Base-by-base conservation (phyloP, 2,888 invertebrate genomes). In the Zaprionus bogoriensis region DNA sequence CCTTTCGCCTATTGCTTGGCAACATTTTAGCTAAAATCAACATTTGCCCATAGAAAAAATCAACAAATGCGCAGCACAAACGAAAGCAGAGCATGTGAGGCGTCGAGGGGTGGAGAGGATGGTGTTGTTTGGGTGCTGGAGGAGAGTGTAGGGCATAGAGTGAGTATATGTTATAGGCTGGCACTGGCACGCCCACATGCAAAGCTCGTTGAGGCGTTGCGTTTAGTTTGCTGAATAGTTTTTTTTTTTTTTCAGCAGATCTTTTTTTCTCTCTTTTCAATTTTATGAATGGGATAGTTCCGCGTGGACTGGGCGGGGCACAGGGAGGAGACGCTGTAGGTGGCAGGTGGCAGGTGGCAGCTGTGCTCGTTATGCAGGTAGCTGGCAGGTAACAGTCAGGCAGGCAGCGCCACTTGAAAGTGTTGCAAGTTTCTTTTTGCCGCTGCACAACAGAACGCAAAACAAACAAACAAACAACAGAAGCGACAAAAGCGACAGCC, bases 391-490 rank as follows among this genome's bases (percentile, higher is more conserved):
- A n/a, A n/a, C n/a, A n/a, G n/a, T n/a, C n/a, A n/a, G n/a, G n/a
- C n/a, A n/a, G 67, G 61, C 75, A 67, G 44, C 38, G 58, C 75
- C 82, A 78, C 77, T 77, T 68, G 82, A 61, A 78, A 77, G 82
- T 77, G 77, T 77, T 68, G 82, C 79, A 60, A 73, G 61, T 62
- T 58, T 58, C 20, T 36, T 45, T 19, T 62, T 41, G 22, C 62
- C 58, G 20, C 46, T 77, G 57, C 38, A 60, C n/a, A n/a, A n/a
- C n/a, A n/a, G n/a, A n/a, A n/a, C n/a, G 54, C 68, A 67, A 69
- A 42, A 63, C 58, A 68, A 73, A 73, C 77, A 82, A 81, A 57
- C 72, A 66, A 67, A 9, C 3, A 38, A 64, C 44, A 61, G 41
- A 39, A 55, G 38, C 71, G 52, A 63, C 72, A 60, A 77, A 54